Percentiles rank a stretch among this genome's conserved stretches.
Conservation (phyloP, 2,797 vertebrate species). For the Diplodus sargus region DNA sequence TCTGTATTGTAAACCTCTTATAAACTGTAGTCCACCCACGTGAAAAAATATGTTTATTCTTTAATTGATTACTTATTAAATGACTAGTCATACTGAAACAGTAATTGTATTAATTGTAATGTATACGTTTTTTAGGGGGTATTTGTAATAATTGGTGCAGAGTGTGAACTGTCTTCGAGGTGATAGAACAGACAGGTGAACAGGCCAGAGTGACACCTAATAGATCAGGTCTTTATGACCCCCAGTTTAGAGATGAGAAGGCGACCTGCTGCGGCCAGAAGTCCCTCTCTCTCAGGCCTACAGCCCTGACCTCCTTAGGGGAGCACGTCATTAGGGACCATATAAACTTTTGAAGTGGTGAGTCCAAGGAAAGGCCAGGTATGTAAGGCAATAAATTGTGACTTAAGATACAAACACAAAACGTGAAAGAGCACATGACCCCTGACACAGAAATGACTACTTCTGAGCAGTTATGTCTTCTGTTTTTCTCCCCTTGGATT, state of each 20-base stretch:
- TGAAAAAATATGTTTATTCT: not conserved
- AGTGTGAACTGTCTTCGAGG: slow-evolving; percentile 55
- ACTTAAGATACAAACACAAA: slow-evolving; percentile 79
- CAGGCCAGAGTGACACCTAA: slow-evolving; percentile 70
- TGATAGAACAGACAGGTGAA: slow-evolving; percentile 69
- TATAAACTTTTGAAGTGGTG: slow-evolving; percentile 82
- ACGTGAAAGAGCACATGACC: slow-evolving; percentile 78
- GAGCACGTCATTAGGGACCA: slow-evolving; percentile 68
- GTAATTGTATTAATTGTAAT: not conserved
- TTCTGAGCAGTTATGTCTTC: slow-evolving; percentile 66
- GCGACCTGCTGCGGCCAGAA: slow-evolving; percentile 66
- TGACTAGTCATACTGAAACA: not conserved
- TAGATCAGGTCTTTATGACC: slow-evolving; percentile 79
- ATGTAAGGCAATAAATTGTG: slow-evolving; percentile 80
- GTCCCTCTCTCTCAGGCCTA: slow-evolving; percentile 59
- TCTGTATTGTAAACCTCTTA: not conserved
- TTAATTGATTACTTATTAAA: no score
- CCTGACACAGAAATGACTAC: slow-evolving; percentile 70
- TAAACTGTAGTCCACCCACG: not conserved
- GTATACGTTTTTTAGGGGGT: slow-evolving; percentile 5
- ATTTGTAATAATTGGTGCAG: not conserved
- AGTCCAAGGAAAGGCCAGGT: slow-evolving; percentile 74
- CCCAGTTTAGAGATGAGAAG: slow-evolving; percentile 76
- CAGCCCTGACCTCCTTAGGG: slow-evolving; percentile 68
- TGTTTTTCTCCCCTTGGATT: slow-evolving; percentile 71